These are phyloP conservation scores for Dexiosoma caninum DNA, from an alignment of 2,888 invertebrate genomes.

Conservation along the genomic window DNA sequence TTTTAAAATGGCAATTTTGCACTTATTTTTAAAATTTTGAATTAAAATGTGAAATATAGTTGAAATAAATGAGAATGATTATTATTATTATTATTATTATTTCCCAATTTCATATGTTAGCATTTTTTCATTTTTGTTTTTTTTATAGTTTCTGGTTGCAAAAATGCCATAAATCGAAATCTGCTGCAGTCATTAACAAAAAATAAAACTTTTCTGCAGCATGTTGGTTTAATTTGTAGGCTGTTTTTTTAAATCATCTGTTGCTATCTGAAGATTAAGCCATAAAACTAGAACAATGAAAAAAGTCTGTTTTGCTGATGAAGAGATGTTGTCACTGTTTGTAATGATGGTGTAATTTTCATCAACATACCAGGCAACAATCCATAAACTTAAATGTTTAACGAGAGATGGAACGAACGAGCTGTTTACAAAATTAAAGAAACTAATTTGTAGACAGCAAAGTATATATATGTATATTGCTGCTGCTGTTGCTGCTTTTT, in stretches of 20 bases:
- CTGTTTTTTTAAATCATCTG: not conserved
- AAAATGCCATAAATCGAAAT: not conserved
- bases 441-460: conserved; percentile 57
- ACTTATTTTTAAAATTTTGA: too few species aligned
- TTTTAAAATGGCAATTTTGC: too few species aligned
- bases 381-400: conserved; percentile 29
- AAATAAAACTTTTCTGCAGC: conserved; percentile 50
- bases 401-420: not conserved
- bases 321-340: conserved; percentile 61
- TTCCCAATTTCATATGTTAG: too few species aligned
- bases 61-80: too few species aligned
- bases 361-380: conserved; percentile 23
- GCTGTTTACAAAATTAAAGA: conserved; percentile 42
- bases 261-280: not conserved
- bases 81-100: too few species aligned
- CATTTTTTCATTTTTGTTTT: too few species aligned
- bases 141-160: not conserved
- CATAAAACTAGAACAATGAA: conserved; percentile 2
- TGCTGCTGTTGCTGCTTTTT: not conserved
- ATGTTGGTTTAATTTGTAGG: conserved; percentile 53
- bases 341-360: conserved; percentile 54
- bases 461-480: not conserved
- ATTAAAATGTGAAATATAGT: too few species aligned
- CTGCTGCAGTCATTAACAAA: conserved; percentile 12
- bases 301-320: conserved; percentile 52